Evolutionary conservation across 1,140 invertebrate species (phyloP).

Genomic region (Diprion similis): DNA sequence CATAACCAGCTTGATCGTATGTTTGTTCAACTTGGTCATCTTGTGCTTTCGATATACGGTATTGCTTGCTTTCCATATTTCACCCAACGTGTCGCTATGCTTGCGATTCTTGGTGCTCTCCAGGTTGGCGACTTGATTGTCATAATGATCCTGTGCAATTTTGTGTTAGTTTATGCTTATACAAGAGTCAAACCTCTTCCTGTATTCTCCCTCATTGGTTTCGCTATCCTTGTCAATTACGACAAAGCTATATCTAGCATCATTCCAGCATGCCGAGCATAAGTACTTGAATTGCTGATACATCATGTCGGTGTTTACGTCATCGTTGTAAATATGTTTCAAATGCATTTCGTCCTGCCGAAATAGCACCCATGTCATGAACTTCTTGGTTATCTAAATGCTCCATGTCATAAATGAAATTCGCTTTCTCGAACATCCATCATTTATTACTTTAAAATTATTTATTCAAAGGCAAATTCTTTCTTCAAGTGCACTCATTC

Average conservation of each 20-base stretch:
- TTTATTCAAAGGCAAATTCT: too few relatives aligned
- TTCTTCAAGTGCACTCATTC: too few relatives aligned
- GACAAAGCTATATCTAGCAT: slow-evolving; percentile 30
- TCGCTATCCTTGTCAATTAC: slow-evolving; percentile 32
- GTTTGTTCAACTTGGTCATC: neutral
- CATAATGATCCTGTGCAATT: neutral
- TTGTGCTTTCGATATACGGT: neutral
- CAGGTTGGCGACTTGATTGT: neutral
- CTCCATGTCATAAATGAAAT: too few relatives aligned
- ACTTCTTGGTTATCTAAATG: too few relatives aligned
- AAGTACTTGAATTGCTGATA: slow-evolving; percentile 38
- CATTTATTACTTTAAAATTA: too few relatives aligned
- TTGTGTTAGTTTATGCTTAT: slow-evolving; percentile 9
- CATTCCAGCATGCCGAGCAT: slow-evolving; percentile 35
- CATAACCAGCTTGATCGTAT: neutral
- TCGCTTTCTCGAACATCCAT: too few relatives aligned
- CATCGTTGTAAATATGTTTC: slow-evolving; percentile 46
- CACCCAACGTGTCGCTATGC: neutral
- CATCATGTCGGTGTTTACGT: slow-evolving; percentile 40
- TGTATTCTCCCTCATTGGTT: slow-evolving; percentile 27
- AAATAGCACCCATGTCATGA: slow-evolving; percentile 46
- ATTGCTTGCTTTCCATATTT: neutral
- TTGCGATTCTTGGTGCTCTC: neutral
- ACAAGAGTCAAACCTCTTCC: slow-evolving; percentile 31
- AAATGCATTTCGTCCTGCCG: slow-evolving; percentile 50